A percentile compares a stretch with the other conserved stretches of the same genome.
These are phyloP conservation scores for Dolichopus griseipennis DNA, from an alignment of 2,888 invertebrate genomes.

Conservation along the genomic window DNA sequence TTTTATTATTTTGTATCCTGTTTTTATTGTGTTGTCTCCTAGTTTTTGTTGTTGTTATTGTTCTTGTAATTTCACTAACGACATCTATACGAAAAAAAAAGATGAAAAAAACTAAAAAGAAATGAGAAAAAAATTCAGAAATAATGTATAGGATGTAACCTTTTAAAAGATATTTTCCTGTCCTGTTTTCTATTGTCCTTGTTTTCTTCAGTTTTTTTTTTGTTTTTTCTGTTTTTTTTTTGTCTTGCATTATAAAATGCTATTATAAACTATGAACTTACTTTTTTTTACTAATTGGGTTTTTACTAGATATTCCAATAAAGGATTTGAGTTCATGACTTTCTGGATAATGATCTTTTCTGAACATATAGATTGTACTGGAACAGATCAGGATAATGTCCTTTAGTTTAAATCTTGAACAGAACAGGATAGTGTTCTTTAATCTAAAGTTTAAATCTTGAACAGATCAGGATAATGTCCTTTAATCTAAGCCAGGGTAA, in stretches of 20 bases:
- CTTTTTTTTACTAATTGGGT: too few species aligned
- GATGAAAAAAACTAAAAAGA: neutral
- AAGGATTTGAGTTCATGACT: too few species aligned
- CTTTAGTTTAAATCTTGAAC: too few species aligned
- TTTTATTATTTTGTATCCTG: neutral
- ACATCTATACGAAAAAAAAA: neutral
- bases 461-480: too few species aligned
- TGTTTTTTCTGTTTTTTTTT: neutral
- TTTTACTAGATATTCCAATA: too few species aligned
- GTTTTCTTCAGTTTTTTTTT: too few species aligned
- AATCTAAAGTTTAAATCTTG: too few species aligned
- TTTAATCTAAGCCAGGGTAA: too few species aligned
- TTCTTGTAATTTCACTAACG: neutral
- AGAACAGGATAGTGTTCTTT: too few species aligned
- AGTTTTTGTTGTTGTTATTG: neutral
- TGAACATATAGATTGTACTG: too few species aligned
- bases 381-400: too few species aligned
- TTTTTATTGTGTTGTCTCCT: neutral
- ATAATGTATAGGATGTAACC: neutral
- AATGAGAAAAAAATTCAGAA: neutral
- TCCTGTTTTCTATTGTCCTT: neutral
- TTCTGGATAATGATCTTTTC: too few species aligned
- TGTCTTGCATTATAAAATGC: neutral
- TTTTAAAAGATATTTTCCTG: conserved; percentile 5
- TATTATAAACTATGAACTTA: neutral